Base-by-base conservation (phyloP, 1,140 invertebrate species). In the Thereuonema tuberculata region DNA sequence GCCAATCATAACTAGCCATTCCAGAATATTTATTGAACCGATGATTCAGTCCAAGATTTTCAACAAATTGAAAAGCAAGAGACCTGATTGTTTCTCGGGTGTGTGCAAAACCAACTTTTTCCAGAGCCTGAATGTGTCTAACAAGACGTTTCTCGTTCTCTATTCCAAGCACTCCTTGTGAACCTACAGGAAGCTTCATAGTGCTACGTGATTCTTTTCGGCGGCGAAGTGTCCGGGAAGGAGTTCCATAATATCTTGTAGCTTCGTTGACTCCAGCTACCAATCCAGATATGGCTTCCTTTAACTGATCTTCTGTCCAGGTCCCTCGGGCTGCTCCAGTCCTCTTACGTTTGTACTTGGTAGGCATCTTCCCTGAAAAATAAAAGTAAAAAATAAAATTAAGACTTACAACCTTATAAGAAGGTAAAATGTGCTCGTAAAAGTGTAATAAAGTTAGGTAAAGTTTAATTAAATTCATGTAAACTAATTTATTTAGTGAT, bases 341-440 rank as follows among this genome's bases (percentile, higher is more conserved):
- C 5, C 31, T 37, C 31, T 37, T 37, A 37, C 31, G 31, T 37
- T 37, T 37, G 17, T 37, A 37, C 17, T 9, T 17, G 31, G 31
- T 17, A 37, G 31, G 31, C 31, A 37, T 17, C 31, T 37, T 37
- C 31, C 31, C 5, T 37, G 17, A 37, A 37, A 64, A 59, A 56
- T n/a, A 50, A 49, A 52, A 56, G 15, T 26, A 23, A 46, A 37
- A 31, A 50, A 56, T 27, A 59, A 58, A 49, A 55, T 46, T 28
- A 15, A 59, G 2, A 55, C n/a, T 46, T 3, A 56, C 2, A 27
- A 49, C 21, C 2, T 17, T 25, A 28, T 17, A 59, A 53, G 20
- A 55, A 50, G 54, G 25, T 28, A 47, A 21, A n/a, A 48, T 28
- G 5, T 17, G 31, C 17, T 37, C 17, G 31, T 37, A 37, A 37